Percentiles rank a stretch among this genome's conserved stretches.
These are phyloP conservation scores for Sminthurides bifidus DNA, from an alignment of 1,140 invertebrate genomes.

Conservation along the genomic window DNA sequence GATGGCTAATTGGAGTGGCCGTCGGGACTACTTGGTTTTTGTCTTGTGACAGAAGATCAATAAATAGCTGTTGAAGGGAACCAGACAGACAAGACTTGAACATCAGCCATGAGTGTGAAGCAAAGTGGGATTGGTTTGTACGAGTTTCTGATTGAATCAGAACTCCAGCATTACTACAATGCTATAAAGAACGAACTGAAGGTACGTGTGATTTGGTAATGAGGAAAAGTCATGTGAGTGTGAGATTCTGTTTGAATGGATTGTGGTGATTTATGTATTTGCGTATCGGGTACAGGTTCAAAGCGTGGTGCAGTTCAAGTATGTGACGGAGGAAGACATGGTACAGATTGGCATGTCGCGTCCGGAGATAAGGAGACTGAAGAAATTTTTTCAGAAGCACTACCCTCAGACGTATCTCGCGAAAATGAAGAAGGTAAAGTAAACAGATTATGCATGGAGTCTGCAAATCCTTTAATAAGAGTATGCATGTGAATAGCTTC, in stretches of 20 bases:
- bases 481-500: background rate
- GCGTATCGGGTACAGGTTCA: conserved; percentile 47
- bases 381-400: conserved; percentile 86
- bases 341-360: conserved; percentile 83
- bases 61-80: background rate
- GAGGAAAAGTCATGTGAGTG: background rate
- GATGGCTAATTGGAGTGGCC: background rate
- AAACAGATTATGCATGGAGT: background rate
- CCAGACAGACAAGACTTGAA: too few relatives aligned
- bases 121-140: conserved; percentile 58
- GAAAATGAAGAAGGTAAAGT: conserved; percentile 63
- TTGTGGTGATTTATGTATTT: background rate
- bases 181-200: conserved; percentile 52
- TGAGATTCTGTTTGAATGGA: background rate
- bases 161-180: conserved; percentile 77
- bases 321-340: conserved; percentile 86
- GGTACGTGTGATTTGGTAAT: conserved; percentile 34
- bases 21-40: background rate
- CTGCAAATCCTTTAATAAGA: background rate
- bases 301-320: conserved; percentile 90
- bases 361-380: conserved; percentile 83
- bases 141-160: conserved; percentile 80
- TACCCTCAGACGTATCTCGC: conserved; percentile 83
- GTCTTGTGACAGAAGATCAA: background rate
- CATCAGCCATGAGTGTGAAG: too few relatives aligned